A percentile compares a stretch with the other conserved stretches of the same genome.
phyloP scores from a whole-genome alignment of 1,140 invertebrate genomes.

The Drosophila asahinai region DNA sequence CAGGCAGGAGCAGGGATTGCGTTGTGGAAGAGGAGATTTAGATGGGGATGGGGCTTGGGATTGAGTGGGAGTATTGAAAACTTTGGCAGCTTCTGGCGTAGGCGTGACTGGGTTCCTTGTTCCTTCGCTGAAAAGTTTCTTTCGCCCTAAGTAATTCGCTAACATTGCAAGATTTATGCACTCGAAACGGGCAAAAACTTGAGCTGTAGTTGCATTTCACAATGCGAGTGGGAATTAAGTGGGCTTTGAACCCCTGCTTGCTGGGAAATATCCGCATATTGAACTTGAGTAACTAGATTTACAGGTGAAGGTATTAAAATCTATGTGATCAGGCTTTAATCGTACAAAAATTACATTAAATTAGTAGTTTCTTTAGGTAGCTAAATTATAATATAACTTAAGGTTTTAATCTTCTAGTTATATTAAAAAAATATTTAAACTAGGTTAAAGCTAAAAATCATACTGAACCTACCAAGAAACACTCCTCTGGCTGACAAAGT shows the following conservation, averaged over 20 bases:
- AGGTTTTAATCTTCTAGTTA: background rate
- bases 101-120: conserved; percentile 72
- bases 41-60: conserved; percentile 4
- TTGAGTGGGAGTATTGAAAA: conserved; percentile 58
- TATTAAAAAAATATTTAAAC: background rate
- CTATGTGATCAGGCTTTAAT: background rate
- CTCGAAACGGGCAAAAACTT: conserved; percentile 48
- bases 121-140: conserved; percentile 54
- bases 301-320: background rate
- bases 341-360: no score
- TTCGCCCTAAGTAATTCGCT: conserved; percentile 73
- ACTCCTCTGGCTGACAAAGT: background rate
- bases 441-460: no score
- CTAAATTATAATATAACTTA: background rate
- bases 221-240: conserved; percentile 64
- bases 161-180: conserved; percentile 69
- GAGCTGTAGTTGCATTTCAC: conserved; percentile 32
- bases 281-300: conserved; percentile 8
- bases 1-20: conserved; percentile 21
- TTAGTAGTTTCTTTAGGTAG: background rate
- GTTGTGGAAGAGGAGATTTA: conserved; percentile 11
- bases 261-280: conserved; percentile 18
- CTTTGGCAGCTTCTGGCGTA: conserved; percentile 68
- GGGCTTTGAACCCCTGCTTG: conserved; percentile 23
- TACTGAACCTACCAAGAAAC: background rate